These are phyloP conservation scores for Myiagra hebetior DNA, from an alignment of 2,113 vertebrate genomes.

Conservation along the genomic window DNA sequence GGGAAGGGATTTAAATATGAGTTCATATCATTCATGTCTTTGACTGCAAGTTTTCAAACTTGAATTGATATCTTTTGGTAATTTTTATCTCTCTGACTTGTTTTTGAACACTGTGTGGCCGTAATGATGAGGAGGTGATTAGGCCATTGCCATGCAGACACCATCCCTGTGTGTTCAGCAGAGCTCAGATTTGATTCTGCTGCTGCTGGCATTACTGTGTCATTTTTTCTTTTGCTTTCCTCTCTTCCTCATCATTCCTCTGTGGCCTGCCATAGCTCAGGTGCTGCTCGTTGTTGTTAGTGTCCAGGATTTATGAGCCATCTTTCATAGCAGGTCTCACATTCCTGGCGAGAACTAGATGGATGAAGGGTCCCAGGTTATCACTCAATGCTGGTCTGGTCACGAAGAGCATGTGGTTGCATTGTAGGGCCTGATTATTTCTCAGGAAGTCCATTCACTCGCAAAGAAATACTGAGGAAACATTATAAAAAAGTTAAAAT, in stretches of 20 bases:
- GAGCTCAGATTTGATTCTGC: conserved; percentile 40
- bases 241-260: not conserved
- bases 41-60: not conserved
- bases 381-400: not conserved
- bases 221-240: not conserved
- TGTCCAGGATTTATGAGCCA: not conserved
- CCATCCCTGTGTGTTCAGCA: not conserved
- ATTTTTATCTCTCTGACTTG: conserved; percentile 29
- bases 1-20: conserved; percentile 30
- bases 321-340: not conserved
- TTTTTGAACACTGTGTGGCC: not conserved
- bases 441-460: not conserved
- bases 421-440: conserved; percentile 4
- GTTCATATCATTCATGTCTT: not conserved
- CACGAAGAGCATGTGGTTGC: not conserved
- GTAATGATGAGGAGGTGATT: conserved; percentile 23
- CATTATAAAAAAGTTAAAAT: not conserved
- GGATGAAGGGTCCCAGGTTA: not conserved
- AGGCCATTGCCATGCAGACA: not conserved
- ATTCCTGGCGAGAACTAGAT: not conserved
- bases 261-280: not conserved
- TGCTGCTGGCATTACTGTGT: not conserved
- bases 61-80: conserved; percentile 15
- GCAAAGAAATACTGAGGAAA: not conserved
- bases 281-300: not conserved